phyloP scores from a whole-genome alignment of 2,113 vertebrate species.

The Etheostoma spectabile region DNA sequence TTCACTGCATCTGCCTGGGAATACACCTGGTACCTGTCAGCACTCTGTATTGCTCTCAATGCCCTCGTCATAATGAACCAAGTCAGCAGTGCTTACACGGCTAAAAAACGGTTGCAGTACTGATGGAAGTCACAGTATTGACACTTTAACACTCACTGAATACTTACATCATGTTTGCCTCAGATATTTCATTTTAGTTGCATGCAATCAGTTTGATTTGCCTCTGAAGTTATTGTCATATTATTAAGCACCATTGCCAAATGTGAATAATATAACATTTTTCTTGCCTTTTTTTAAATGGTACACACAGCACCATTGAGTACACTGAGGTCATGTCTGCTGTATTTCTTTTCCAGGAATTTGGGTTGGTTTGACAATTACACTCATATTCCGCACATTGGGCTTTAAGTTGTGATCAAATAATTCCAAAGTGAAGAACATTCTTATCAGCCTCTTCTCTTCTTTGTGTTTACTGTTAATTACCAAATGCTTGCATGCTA shows the following conservation, averaged over 20 bases:
- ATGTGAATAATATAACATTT: neutral
- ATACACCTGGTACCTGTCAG: slow-evolving; percentile 88
- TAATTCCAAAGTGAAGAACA: neutral
- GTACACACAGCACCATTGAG: neutral
- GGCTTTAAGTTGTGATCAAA: neutral
- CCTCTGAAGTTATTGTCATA: neutral
- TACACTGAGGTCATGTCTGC: neutral
- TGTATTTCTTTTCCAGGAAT: neutral
- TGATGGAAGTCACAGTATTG: slow-evolving; percentile 70
- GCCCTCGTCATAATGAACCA: slow-evolving; percentile 95
- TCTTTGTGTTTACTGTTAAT: neutral
- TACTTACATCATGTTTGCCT: neutral
- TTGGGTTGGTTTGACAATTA: neutral
- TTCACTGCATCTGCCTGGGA: slow-evolving; percentile 86
- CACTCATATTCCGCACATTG: neutral
- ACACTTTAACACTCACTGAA: neutral
- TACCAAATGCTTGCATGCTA: neutral
- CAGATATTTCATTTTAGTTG: neutral
- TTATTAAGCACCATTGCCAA: neutral
- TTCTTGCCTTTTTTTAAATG: neutral
- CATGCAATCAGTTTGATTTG: neutral
- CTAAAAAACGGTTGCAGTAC: slow-evolving; percentile 91
- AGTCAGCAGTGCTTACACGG: slow-evolving; percentile 92
- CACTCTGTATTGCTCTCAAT: slow-evolving; percentile 86
- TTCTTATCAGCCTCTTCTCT: neutral